Evolutionary conservation across 2,113 vertebrate species (phyloP), one percentile per base, ranked within the genome.

Genomic region (Motacilla tschutschensis): DNA sequence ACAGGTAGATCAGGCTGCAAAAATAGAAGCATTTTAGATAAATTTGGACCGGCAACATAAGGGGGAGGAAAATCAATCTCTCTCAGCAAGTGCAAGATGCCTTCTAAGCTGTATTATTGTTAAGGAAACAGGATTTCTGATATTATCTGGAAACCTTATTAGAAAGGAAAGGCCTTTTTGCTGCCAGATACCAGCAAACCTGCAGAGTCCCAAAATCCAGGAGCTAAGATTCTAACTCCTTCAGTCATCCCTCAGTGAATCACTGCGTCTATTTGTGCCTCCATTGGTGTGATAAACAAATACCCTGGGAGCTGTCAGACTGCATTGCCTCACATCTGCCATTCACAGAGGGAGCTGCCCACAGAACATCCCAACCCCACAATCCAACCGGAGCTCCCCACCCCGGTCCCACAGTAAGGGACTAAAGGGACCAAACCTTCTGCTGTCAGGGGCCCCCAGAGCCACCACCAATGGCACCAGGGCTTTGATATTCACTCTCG

Each of bases 151-250:
- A 38, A 26, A 21, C 9, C 16, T 46, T 13, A 24, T 9, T 35
- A 48, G 28, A 69, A 67, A 51, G 4, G 3, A 53, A 51, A 54
- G 16, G 29, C 5, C 7, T 57, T 71, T 63, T 9, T 4, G 9
- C 40, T 33, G 17, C 18, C 19, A 12, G 57, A 31, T 21, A n/a
- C 16, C 1, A 58, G 41, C 35, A 72, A 19, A 4, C 5, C 51
- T 24, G 63, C 0, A 0, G 35, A 57, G n/a, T 12, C 36, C 60
- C 8, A 4, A 43, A 31, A 10, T 22, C 21, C 2, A 2, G 10
- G 8, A 44, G 58, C 51, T 46, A 21, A 58, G 22, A 51, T 51
- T 35, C 33, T 8, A 29, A 10, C 48, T 58, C 54, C 3, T 10
- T 6, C 76, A 28, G 43, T 19, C 62, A 38, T 2, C 55, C 55